Base-by-base conservation (phyloP, 1,140 invertebrate species). In the Pseudomyrmex dendroicus region DNA sequence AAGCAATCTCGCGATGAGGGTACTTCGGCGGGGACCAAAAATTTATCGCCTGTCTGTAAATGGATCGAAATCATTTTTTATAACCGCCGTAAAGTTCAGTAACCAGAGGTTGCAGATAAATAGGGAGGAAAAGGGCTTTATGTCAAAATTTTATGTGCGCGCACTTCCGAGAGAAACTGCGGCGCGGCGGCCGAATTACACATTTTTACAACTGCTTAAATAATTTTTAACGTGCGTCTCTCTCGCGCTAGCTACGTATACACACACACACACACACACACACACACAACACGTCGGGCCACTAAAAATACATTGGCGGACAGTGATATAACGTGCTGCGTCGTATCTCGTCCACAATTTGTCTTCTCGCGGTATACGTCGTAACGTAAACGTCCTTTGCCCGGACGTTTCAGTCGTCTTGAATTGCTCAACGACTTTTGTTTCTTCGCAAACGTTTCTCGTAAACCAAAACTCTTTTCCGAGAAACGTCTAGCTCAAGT, bases 51-150 rank as follows among this genome's bases (percentile, higher is more conserved):
- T 70, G 82, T 74, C 85, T 82, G 56, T 74, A 64, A 70, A 76
- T 70, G 85, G 78, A 84, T 87, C 86, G 85, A 86, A 88, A 85
- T 86, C 85, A 86, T 88, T 86, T 88, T 88, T 88, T 88, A 88
- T 48, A 86, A 66, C 83, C 56, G 50, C 64, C 85, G 56, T 88
- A 88, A 88, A 88, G 57, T 86, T 80, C 67, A 63, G 68, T 52
- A 67, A 73, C 67, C 82, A 80, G 62, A 83, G 77, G 44, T 80
- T 54, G 50, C 59, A 68, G 72, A 72, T 73, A 87, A 82, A 83
- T 57, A 84, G 74, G 68, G 22, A 46, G 56, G 50, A 63, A 35
- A 61, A 62, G 67, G 61, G 73, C 63, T 62, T 61, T 57, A 68
- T 66, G 63, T 80, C 57, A 57, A 74, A 35, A 66, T 67, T 86